These are phyloP conservation scores for Mesaphorura yosii DNA, from an alignment of 1,140 invertebrate species.

Conservation along the genomic window DNA sequence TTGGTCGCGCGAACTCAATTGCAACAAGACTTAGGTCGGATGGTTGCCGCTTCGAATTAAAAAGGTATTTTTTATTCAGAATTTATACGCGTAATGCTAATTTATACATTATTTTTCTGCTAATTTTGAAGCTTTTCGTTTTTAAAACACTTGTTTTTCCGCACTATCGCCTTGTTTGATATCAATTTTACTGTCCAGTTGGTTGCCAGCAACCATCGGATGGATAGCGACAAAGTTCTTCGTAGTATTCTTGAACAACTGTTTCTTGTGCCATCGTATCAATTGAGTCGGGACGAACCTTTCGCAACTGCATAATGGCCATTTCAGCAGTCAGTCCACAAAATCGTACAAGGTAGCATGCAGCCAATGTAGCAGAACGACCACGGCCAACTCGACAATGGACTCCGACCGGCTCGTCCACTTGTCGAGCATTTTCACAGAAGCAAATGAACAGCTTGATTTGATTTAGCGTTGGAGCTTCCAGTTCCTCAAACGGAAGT, in stretches of 20 bases:
- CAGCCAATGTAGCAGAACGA: constrained; percentile 54
- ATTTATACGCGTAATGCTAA: too few relatives aligned
- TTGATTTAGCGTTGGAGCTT: constrained; percentile 50
- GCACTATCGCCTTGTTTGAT: neutral
- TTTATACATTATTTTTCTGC: too few relatives aligned
- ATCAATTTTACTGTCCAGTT: neutral
- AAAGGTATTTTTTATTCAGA: too few relatives aligned
- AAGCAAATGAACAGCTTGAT: constrained; percentile 54
- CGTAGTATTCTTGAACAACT: constrained; percentile 47
- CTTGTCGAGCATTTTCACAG: constrained; percentile 37
- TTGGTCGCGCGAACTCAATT: too few relatives aligned
- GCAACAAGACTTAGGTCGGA: too few relatives aligned
- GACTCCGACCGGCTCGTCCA: constrained; percentile 49
- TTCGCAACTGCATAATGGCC: constrained; percentile 49
- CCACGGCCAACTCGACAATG: constrained; percentile 56
- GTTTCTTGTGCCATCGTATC: constrained; percentile 55
- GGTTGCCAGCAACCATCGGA: constrained; percentile 27
- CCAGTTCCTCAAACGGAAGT: constrained; percentile 52
- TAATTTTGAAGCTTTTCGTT: too few relatives aligned
- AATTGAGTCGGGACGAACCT: constrained; percentile 51
- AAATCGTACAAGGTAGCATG: constrained; percentile 48
- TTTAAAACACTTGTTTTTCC: too few relatives aligned
- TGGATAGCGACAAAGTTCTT: constrained; percentile 40
- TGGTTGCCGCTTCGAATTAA: too few relatives aligned
- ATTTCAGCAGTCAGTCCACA: constrained; percentile 45